A percentile compares a stretch with the other conserved stretches of the same genome.
phyloP scores from a whole-genome alignment of 2,113 vertebrate species.

The Theristicus caerulescens region DNA sequence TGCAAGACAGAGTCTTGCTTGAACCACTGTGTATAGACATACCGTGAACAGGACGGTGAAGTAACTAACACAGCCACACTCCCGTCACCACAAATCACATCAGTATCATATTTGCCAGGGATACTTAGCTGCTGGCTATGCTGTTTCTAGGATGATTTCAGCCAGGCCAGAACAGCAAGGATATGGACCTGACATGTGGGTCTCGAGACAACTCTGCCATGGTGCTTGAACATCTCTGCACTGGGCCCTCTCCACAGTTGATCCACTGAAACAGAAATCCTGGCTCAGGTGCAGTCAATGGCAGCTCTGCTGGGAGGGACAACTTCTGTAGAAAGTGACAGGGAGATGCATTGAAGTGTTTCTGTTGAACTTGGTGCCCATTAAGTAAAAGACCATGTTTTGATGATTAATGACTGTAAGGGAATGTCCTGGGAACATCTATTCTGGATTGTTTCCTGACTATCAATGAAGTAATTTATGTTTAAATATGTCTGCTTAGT shows the following conservation, averaged over 20 bases:
- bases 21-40: not conserved
- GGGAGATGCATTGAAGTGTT: not conserved
- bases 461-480: not conserved
- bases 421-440: not conserved
- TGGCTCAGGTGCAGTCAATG: not conserved
- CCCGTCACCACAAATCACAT: too few relatives aligned
- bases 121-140: not conserved
- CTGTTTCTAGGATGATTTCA: not conserved
- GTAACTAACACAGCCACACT: not conserved
- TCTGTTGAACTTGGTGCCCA: not conserved
- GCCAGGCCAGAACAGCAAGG: not conserved
- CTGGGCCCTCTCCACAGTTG: not conserved
- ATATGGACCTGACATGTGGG: not conserved
- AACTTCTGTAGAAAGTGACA: not conserved
- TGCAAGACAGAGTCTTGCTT: not conserved
- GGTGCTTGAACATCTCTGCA: not conserved
- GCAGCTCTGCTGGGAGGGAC: not conserved
- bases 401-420: not conserved
- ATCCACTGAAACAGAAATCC: not conserved
- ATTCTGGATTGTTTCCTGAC: not conserved
- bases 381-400: not conserved
- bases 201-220: not conserved
- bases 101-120: not conserved
- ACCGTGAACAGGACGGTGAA: not conserved
- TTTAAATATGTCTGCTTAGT: not conserved